Conservation (phyloP, 2,888 invertebrate genomes). For the Colostygia pectinataria region DNA sequence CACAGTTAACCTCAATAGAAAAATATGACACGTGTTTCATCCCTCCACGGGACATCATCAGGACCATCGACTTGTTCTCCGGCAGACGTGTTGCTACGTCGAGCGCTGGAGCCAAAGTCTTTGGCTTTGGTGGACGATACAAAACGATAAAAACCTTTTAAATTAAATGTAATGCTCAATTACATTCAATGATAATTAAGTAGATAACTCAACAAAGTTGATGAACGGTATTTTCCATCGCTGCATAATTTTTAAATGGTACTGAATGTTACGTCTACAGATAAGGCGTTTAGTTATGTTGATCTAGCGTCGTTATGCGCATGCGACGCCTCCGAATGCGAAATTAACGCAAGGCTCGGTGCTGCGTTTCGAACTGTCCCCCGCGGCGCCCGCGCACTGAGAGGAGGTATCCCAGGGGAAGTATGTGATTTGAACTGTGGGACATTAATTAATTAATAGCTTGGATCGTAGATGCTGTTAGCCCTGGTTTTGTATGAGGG, state of each 20-base stretch:
- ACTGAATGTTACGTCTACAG: background rate
- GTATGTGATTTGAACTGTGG: background rate
- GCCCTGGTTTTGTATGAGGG: too few species aligned
- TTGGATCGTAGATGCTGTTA: too few species aligned
- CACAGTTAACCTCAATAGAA: too few species aligned
- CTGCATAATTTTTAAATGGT: slow-evolving; percentile 1
- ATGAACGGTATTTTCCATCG: slow-evolving; percentile 1
- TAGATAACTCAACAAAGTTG: background rate
- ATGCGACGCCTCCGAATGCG: slow-evolving; percentile 27
- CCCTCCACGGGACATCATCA: too few species aligned
- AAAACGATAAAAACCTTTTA: too few species aligned
- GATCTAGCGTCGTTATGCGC: background rate
- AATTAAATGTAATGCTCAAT: too few species aligned
- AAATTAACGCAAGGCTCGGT: slow-evolving; percentile 34
- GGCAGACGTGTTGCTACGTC: too few species aligned
- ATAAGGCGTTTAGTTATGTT: slow-evolving; percentile 1
- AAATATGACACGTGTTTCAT: too few species aligned
- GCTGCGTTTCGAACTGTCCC: slow-evolving; percentile 14
- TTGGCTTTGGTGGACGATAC: too few species aligned
- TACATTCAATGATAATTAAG: too few species aligned
- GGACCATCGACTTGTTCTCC: too few species aligned
- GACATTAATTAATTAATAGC: background rate
- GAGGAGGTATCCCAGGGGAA: background rate
- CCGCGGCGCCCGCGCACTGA: slow-evolving; percentile 10
- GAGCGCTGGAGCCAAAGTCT: too few species aligned